These are phyloP conservation scores for Prunella strophiata DNA, from an alignment of 2,797 vertebrate species.

Conservation along the genomic window DNA sequence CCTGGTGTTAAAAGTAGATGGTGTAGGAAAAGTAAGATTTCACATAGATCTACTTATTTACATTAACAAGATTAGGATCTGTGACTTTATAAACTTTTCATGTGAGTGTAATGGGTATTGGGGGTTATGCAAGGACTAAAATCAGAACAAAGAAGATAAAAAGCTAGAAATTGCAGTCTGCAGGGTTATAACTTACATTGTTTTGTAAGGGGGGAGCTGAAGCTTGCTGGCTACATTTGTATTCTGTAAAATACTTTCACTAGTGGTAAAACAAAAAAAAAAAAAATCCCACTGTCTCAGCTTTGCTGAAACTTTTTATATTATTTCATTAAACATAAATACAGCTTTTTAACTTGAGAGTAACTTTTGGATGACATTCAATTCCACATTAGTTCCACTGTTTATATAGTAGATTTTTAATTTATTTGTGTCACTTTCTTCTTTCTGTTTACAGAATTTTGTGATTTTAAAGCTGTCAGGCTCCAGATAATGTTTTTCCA, in stretches of 20 bases:
- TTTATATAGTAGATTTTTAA: not conserved
- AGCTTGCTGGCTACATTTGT: not conserved
- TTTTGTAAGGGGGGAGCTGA: not conserved
- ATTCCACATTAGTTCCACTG: not conserved
- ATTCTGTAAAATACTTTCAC: not conserved
- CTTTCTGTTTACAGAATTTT: not conserved
- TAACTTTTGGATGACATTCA: not conserved
- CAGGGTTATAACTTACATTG: not conserved
- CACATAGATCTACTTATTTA: not conserved
- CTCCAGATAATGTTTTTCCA: slow-evolving; percentile 18
- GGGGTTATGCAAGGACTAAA: not conserved
- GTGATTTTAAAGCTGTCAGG: slow-evolving; percentile 1
- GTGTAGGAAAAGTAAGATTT: not conserved
- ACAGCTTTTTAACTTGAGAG: not conserved
- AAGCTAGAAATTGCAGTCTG: not conserved
- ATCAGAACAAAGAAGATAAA: not conserved
- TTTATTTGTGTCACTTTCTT: not conserved
- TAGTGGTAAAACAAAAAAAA: not conserved
- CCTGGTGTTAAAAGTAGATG: not conserved
- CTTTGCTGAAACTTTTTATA: not conserved
- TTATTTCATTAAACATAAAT: not conserved
- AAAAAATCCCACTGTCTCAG: not conserved
- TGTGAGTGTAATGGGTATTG: not conserved
- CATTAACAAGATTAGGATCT: not conserved
- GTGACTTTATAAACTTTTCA: not conserved